These are phyloP conservation scores for Paratilapia polleni DNA, from an alignment of 2,113 vertebrate genomes.

Conservation along the genomic window DNA sequence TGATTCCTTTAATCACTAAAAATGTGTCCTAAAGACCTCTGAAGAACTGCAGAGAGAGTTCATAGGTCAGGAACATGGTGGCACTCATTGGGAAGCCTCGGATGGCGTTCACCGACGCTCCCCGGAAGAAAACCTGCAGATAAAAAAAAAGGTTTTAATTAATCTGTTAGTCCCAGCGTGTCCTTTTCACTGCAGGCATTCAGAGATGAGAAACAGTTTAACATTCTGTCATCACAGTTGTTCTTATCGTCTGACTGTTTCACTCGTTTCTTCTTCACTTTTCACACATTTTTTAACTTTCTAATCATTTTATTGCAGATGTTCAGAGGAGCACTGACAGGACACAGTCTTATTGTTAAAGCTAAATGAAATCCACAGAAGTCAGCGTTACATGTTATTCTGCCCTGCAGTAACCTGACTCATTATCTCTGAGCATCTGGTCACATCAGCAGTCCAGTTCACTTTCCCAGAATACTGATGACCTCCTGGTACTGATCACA, in stretches of 20 bases:
- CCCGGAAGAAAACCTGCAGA: conserved; percentile 93
- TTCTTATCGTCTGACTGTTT: too few species aligned
- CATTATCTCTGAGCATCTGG: background rate
- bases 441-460: background rate
- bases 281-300: background rate
- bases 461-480: background rate
- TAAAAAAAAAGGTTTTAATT: background rate
- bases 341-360: background rate
- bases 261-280: background rate
- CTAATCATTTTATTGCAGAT: background rate
- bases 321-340: background rate
- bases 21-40: conserved; percentile 66
- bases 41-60: conserved; percentile 90
- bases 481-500: background rate
- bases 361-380: background rate
- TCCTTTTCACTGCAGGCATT: background rate
- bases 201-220: too few species aligned
- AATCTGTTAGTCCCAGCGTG: too few species aligned
- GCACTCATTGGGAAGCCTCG: conserved; percentile 95
- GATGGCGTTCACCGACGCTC: conserved; percentile 86
- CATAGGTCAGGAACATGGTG: conserved; percentile 95
- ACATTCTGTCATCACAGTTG: too few species aligned
- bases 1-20: background rate
- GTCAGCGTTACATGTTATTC: background rate
- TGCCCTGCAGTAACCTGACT: conserved; percentile 3